phyloP scores from a whole-genome alignment of 2,797 vertebrate genomes.

The Orientallactaga sibirica region DNA sequence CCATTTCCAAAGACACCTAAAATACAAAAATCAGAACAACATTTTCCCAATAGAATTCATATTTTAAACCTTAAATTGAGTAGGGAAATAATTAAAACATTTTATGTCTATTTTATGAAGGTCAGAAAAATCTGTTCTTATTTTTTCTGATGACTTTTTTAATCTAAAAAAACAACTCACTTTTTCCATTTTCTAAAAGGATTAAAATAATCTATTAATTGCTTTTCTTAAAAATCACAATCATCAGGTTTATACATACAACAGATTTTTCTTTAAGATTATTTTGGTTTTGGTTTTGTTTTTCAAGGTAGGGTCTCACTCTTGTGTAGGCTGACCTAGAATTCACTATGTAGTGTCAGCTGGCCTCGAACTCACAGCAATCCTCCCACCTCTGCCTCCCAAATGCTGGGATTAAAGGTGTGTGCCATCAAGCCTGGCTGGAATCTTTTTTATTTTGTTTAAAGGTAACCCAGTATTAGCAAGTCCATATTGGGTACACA shows the following conservation, averaged over 20 bases:
- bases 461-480: too few relatives aligned
- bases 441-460: too few relatives aligned
- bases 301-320: too few relatives aligned
- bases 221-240: background rate
- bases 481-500: too few relatives aligned
- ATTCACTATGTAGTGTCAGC: too few relatives aligned
- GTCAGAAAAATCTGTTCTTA: background rate
- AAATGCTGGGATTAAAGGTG: too few relatives aligned
- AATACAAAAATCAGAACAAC: constrained; percentile 51
- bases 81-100: background rate
- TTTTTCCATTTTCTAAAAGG: constrained; percentile 17
- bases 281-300: too few relatives aligned
- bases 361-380: too few relatives aligned
- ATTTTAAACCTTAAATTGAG: constrained; percentile 18
- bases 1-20: constrained; percentile 98
- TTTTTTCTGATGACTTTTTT: constrained; percentile 52
- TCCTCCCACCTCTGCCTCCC: too few relatives aligned
- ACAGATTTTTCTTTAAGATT: background rate
- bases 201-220: background rate
- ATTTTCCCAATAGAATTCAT: constrained; percentile 19
- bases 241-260: background rate
- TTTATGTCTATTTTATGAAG: background rate
- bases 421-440: too few relatives aligned
- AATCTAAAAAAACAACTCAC: background rate
- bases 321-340: too few relatives aligned